Evolutionary conservation across 2,797 vertebrate species (phyloP), one percentile per base, ranked within the genome.

Genomic region (Glyptemys insculpta): DNA sequence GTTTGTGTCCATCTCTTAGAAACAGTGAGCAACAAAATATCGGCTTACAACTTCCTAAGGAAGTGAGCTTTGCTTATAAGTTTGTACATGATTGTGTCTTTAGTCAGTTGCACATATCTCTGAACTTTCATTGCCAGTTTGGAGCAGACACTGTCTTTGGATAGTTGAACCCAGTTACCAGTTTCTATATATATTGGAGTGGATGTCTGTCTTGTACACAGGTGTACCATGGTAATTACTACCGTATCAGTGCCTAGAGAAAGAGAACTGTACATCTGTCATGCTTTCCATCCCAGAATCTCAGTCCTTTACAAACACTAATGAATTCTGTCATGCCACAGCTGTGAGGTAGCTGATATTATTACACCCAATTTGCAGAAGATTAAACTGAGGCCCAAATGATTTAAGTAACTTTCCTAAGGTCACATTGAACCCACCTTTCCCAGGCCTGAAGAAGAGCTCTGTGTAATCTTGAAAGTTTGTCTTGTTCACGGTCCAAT

Each of bases 211-310:
- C 19, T 10, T 59, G 57, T 59, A 65, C 2, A 1, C 21, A 2
- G 41, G n/a, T 37, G 62, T 54, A 15, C 34, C 52, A 8, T 16
- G 19, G 80, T 37, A 18, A n/a, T 0, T 0, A 18, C n/a, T 6
- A 15, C 0, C 9, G 4, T 29, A 16, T 5, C 5, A 6, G 21
- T 0, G 6, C 31, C 23, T 41, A 37, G 72, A 15, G 52, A 6
- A 16, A 47, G 8, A 50, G 23, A 15, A 31, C 19, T 5, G 12
- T 14, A 44, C 0, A 0, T 49, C 37, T 44, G 49, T 49, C n/a
- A 72, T 49, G 23, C 12, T 76, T 74, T 7, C 53, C 72, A 14
- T 29, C 37, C 6, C 6, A 0, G 25, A 50, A 34, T 62, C 37
- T 62, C 52, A 2, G 72, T 59, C 52, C 14, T 34, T 6, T 37